These are phyloP conservation scores for Cherax destructor DNA, from an alignment of 1,140 invertebrate species.

Conservation along the genomic window DNA sequence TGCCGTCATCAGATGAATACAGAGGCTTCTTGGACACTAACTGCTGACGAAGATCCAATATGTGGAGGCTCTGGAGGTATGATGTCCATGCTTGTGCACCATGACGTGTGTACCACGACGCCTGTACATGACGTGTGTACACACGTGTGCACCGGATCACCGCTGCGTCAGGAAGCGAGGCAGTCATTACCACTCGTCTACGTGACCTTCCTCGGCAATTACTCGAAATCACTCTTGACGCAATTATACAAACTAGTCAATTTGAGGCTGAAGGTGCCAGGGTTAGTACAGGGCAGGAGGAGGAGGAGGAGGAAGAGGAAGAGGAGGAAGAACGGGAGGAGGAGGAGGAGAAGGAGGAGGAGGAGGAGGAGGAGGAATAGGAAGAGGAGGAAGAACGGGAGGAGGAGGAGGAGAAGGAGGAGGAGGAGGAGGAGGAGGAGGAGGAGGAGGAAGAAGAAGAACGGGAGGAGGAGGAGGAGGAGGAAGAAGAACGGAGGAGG, in stretches of 20 bases:
- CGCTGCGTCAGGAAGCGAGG: neutral
- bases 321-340: neutral
- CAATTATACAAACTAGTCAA: neutral
- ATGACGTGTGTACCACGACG: too few species aligned
- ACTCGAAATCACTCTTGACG: neutral
- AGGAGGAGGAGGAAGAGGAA: too few species aligned
- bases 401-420: neutral
- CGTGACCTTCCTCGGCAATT: neutral
- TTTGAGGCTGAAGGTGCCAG: neutral
- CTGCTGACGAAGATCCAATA: too few species aligned
- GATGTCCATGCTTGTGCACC: too few species aligned
- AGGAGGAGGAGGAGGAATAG: neutral
- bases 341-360: neutral
- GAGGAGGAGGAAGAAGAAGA: neutral
- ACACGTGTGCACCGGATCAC: too few species aligned
- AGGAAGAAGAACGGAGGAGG: too few species aligned
- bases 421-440: neutral
- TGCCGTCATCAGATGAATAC: too few species aligned
- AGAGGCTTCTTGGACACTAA: too few species aligned
- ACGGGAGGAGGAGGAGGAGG: neutral
- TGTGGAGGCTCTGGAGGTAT: too few species aligned
- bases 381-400: too few species aligned
- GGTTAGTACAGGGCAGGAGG: too few species aligned
- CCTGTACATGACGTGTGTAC: too few species aligned
- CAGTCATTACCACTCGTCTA: neutral